Conservation (phyloP, 2,888 invertebrate species). For the Amphipyra tragopoginis region DNA sequence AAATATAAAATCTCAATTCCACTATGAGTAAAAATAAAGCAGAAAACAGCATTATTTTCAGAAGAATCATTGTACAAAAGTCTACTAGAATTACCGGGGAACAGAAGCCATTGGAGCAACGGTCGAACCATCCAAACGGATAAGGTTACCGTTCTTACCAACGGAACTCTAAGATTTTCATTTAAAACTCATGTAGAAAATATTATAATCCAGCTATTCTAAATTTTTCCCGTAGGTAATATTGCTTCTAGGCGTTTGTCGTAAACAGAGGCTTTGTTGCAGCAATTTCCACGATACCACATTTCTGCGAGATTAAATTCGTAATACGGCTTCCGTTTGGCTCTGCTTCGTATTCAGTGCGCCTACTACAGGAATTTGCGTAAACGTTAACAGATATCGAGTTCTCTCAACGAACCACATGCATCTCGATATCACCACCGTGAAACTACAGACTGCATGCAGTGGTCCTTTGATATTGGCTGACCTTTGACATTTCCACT, state of each 20-base stretch:
- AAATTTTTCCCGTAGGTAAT: slow-evolving; percentile 73
- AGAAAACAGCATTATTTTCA: slow-evolving; percentile 25
- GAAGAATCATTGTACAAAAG: slow-evolving; percentile 14
- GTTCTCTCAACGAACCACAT: slow-evolving; percentile 27
- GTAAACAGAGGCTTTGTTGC: slow-evolving; percentile 83
- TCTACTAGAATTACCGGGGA: slow-evolving; percentile 28
- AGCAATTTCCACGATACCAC: slow-evolving; percentile 86
- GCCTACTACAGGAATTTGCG: slow-evolving; percentile 74
- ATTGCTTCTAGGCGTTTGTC: slow-evolving; percentile 75
- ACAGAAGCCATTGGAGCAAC: slow-evolving; percentile 34
- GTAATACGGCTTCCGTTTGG: slow-evolving; percentile 83
- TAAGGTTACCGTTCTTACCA: slow-evolving; percentile 27
- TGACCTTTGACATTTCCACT: not conserved
- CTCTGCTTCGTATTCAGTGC: slow-evolving; percentile 78
- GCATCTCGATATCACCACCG: slow-evolving; percentile 20
- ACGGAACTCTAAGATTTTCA: slow-evolving; percentile 47
- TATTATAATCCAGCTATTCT: slow-evolving; percentile 68
- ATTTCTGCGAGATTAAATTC: slow-evolving; percentile 89
- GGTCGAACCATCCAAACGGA: slow-evolving; percentile 34
- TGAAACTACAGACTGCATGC: not conserved
- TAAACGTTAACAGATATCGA: slow-evolving; percentile 59
- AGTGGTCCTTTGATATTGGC: slow-evolving; percentile 14
- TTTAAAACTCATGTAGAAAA: slow-evolving; percentile 62
- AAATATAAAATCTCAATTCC: not conserved
- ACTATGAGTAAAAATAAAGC: not conserved